Percentiles rank a stretch among this genome's conserved stretches.
Conservation (phyloP, 1,140 invertebrate genomes). For the Portunus trituberculatus region DNA sequence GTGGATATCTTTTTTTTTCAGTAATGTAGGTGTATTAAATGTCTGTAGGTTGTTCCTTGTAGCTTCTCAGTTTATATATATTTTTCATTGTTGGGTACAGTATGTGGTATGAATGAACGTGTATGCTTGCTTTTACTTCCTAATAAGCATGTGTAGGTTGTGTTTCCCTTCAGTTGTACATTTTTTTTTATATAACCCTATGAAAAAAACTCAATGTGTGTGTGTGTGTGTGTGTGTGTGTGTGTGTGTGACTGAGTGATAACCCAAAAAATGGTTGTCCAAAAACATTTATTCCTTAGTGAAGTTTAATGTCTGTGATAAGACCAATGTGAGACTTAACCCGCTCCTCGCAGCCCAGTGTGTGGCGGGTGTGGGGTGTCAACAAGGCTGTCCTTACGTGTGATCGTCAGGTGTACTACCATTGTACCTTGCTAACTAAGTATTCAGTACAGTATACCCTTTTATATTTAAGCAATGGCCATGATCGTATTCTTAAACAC, state of each 20-base stretch:
- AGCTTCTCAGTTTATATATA: not conserved
- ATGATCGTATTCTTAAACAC: no score
- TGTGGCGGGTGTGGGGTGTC: constrained; percentile 2
- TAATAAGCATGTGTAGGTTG: not conserved
- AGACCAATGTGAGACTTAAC: not conserved
- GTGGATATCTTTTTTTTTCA: no score
- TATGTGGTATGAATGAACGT: not conserved
- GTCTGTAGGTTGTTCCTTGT: not conserved
- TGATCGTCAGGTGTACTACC: not conserved
- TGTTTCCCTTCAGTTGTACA: not conserved
- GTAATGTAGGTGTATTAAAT: no score
- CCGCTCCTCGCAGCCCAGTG: not conserved
- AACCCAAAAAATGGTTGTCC: no score
- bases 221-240: constrained; percentile 42
- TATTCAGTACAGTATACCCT: no score
- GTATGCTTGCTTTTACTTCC: not conserved
- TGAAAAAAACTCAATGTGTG: not conserved
- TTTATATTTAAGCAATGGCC: no score
- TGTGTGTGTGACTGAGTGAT: not conserved
- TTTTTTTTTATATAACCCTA: not conserved
- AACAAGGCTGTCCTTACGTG: not conserved
- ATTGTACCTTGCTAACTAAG: not conserved
- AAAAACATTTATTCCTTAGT: no score
- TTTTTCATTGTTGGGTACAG: not conserved
- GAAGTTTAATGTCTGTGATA: no score